phyloP scores from a whole-genome alignment of 2,888 invertebrate genomes.

The Callosobruchus maculatus region DNA sequence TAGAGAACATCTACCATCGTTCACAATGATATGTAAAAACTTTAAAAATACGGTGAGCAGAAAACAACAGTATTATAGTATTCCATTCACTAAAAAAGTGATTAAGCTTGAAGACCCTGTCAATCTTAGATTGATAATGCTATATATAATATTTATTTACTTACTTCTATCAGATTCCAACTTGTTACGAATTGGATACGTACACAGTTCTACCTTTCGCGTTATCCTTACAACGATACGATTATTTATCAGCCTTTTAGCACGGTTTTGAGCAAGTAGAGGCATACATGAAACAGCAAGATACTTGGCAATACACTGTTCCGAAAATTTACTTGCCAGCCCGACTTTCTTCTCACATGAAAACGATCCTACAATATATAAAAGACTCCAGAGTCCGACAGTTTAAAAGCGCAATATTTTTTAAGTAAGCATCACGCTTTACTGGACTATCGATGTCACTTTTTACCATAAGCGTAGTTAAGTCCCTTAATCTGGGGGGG shows the following conservation, averaged over 20 bases:
- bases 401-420: too few species aligned
- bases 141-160: not conserved
- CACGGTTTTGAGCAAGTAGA: slow-evolving; percentile 39
- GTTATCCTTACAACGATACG: not conserved
- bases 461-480: too few species aligned
- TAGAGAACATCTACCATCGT: slow-evolving; percentile 23
- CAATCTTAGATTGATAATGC: slow-evolving; percentile 28
- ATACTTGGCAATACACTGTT: slow-evolving; percentile 26
- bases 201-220: not conserved
- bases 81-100: slow-evolving; percentile 21
- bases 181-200: not conserved
- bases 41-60: slow-evolving; percentile 23
- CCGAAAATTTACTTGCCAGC: not conserved
- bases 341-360: not conserved
- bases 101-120: slow-evolving; percentile 35
- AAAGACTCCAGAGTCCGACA: too few species aligned
- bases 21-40: slow-evolving; percentile 37
- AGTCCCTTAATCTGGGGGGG: too few species aligned
- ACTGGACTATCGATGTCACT: too few species aligned
- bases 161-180: not conserved
- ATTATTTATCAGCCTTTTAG: slow-evolving; percentile 29
- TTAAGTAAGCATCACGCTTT: too few species aligned
- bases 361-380: not conserved
- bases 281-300: slow-evolving; percentile 30
- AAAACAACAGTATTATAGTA: slow-evolving; percentile 14